Evolutionary conservation across 35 echinoderm and acorn worm genomes (phyloP).

Genomic region (Acanthaster planci): DNA sequence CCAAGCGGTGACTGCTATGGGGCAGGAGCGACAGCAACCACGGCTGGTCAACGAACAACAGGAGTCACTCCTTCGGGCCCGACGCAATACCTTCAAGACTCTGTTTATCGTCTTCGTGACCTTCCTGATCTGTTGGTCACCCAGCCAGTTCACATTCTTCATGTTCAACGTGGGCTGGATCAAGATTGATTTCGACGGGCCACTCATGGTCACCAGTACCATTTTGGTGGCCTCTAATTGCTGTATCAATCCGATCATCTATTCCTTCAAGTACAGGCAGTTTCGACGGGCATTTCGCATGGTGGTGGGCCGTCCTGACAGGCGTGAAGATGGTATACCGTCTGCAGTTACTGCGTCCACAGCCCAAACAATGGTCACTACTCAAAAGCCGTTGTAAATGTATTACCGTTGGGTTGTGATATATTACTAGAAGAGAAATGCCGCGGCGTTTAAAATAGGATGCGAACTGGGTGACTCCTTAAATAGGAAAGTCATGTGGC

Average conservation of each 20-base stretch:
- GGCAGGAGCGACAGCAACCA: no score
- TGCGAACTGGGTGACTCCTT: no score
- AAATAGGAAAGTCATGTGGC: no score
- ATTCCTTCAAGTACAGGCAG: slow-evolving; percentile 33
- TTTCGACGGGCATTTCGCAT: slow-evolving; percentile 18
- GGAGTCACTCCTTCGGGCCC: neutral
- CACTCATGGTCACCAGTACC: slow-evolving; percentile 31
- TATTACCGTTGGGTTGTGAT: no score
- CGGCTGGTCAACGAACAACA: slow-evolving; percentile 3
- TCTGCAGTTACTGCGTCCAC: neutral
- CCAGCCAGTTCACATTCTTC: slow-evolving; percentile 43
- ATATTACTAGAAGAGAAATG: no score
- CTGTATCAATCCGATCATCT: slow-evolving; percentile 50
- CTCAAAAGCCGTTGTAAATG: no score
- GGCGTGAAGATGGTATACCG: neutral
- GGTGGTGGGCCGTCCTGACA: neutral
- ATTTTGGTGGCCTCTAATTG: slow-evolving; percentile 35
- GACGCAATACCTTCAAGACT: slow-evolving; percentile 48
- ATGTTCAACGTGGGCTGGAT: slow-evolving; percentile 46
- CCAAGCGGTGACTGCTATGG: neutral
- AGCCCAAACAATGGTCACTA: neutral
- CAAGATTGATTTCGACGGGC: slow-evolving; percentile 19
- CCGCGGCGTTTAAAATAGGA: no score
- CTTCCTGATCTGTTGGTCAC: slow-evolving; percentile 59
- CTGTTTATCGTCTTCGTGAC: slow-evolving; percentile 49